phyloP scores from a whole-genome alignment of 2,113 vertebrate species.

The Chamaetylas fuelleborni region DNA sequence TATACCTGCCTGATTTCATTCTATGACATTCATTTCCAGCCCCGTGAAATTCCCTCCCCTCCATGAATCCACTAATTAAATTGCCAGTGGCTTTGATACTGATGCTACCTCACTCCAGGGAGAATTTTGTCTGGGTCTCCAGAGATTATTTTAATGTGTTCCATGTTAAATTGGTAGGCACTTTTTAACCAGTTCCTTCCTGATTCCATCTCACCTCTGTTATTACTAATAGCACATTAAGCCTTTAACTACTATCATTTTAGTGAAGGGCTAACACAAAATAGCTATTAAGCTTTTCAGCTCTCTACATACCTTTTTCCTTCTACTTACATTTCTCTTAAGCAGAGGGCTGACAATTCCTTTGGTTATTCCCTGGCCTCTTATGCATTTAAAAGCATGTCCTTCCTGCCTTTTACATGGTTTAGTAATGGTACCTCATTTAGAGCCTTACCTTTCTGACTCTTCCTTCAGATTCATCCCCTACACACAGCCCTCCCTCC shows the following conservation, averaged over 20 bases:
- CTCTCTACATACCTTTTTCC: not conserved
- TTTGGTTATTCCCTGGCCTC: slow-evolving; percentile 30
- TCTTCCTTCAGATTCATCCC: not conserved
- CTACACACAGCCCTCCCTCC: not conserved
- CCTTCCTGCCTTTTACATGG: slow-evolving; percentile 19
- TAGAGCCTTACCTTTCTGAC: slow-evolving; percentile 2
- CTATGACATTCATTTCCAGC: not conserved
- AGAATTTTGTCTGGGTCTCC: slow-evolving; percentile 37
- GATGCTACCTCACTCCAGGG: slow-evolving; percentile 28
- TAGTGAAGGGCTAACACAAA: slow-evolving; percentile 21
- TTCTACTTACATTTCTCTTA: not conserved
- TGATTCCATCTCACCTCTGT: slow-evolving; percentile 34
- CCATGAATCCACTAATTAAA: slow-evolving; percentile 53
- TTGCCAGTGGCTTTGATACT: slow-evolving; percentile 51
- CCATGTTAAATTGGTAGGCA: slow-evolving; percentile 40
- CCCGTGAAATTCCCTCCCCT: slow-evolving; percentile 23
- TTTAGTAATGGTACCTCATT: slow-evolving; percentile 48
- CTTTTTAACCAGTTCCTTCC: slow-evolving; percentile 62
- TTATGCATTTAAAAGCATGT: slow-evolving; percentile 12
- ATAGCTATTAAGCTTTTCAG: slow-evolving; percentile 47
- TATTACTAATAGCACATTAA: slow-evolving; percentile 34
- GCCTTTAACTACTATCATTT: slow-evolving; percentile 24
- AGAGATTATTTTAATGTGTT: slow-evolving; percentile 58
- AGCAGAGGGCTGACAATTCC: not conserved
- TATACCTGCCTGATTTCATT: not conserved